Evolutionary conservation across 2,113 vertebrate species (phyloP).

Genomic region (Morone chrysops): DNA sequence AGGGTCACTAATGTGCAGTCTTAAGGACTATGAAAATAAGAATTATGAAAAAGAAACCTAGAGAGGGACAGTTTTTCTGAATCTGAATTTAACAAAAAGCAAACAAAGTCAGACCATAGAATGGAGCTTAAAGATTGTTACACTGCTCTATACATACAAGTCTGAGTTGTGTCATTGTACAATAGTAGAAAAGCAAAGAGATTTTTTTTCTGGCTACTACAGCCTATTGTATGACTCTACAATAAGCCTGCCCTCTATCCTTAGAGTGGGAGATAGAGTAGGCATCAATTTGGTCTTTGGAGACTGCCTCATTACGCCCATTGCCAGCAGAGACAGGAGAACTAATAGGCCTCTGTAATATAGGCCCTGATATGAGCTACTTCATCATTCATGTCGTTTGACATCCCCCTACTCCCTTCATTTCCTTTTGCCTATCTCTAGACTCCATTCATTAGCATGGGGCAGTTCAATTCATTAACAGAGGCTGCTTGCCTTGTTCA

Average conservation of each 20-base stretch:
- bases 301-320: conserved; percentile 73
- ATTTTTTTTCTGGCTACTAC: neutral
- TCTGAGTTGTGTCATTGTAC: conserved; percentile 10
- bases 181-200: neutral
- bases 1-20: neutral
- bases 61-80: neutral
- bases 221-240: conserved; percentile 17
- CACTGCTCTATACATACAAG: neutral
- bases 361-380: conserved; percentile 67
- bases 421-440: conserved; percentile 68
- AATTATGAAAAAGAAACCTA: neutral
- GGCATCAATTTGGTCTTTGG: conserved; percentile 56
- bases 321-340: conserved; percentile 66
- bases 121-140: neutral
- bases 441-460: conserved; percentile 78
- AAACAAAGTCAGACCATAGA: neutral
- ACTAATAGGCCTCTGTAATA: conserved; percentile 76
- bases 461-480: conserved; percentile 79
- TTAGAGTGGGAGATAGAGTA: conserved; percentile 33
- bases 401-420: conserved; percentile 69
- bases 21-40: neutral
- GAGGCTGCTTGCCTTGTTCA: conserved; percentile 49
- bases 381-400: conserved; percentile 76
- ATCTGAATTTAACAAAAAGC: neutral
- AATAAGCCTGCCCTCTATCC: conserved; percentile 13